Evolutionary conservation across 2,888 invertebrate genomes (phyloP), one percentile per base, ranked within the genome.

Genomic region (Stenoptilia bipunctidactyla): DNA sequence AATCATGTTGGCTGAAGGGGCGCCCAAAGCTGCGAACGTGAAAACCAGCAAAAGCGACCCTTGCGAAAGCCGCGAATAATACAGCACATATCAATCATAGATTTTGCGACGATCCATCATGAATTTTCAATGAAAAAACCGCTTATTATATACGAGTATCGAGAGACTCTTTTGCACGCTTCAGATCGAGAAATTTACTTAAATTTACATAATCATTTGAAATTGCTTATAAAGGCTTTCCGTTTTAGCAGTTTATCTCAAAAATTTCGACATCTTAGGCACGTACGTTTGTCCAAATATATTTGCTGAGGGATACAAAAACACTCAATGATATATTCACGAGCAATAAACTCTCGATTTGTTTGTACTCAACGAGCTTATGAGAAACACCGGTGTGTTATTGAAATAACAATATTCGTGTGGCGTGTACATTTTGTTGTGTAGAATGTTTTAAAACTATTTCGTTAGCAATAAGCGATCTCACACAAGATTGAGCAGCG

Each of bases 41-140:
- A 64, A 66, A 69, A 68, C 65, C 69, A 61, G 56, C 57, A 62
- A 56, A 62, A 71, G 71, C 70, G 74, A 72, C 76, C 73, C 76
- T 75, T 72, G 67, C 66, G 66, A 69, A 72, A 70, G 72, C 72
- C 63, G 63, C 69, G 76, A 79, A 82, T 80, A 79, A 79, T 77
- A 80, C 69, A 70, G 62, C 77, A 72, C 72, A 67, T 77, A 83
- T 83, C 82, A 82, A 83, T 82, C 83, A 83, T 82, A 77, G 79
- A 79, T 77, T 77, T 75, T 62, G 66, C 60, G 77, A 74, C 70
- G 72, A 83, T 83, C 82, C 70, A 82, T 83, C 82, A 82, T 57
- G 63, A 74, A 67, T 66, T 80, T 80, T 73, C 66, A 77, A 69
- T 77, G 61, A 69, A 75, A 73, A 66, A 66, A 61, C 40, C 56